A percentile compares a stretch with the other conserved stretches of the same genome.
Evolutionary conservation across 1,140 invertebrate species (phyloP).

Genomic region (Physella acuta): DNA sequence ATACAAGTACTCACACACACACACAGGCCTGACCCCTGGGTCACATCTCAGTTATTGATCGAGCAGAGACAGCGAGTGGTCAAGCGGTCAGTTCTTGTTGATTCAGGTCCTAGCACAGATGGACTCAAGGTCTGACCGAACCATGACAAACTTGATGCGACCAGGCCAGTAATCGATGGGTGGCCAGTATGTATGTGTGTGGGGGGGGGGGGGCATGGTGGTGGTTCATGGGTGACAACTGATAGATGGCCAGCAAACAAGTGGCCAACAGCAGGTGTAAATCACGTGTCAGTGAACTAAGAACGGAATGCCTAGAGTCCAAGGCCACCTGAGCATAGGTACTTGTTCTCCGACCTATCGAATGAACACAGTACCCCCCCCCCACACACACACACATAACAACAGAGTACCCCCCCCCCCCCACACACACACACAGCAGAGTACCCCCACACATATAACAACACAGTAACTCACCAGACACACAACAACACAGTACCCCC

Average conservation of each 20-base stretch:
- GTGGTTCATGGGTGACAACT: no score
- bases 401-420: not conserved
- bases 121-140: no score
- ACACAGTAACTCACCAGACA: no score
- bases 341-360: not conserved
- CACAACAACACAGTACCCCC: no score
- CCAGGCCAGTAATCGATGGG: no score
- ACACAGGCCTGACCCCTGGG: not conserved
- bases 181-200: not conserved
- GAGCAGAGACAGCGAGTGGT: not conserved
- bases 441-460: no score
- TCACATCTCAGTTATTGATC: not conserved
- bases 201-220: no score
- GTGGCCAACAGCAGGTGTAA: no score
- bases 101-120: not conserved
- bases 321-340: not conserved
- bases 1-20: no score
- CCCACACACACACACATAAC: constrained; percentile 11
- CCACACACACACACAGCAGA: constrained; percentile 3
- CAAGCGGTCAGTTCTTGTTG: not conserved
- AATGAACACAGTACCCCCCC: not conserved
- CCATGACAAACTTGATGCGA: no score
- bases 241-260: no score
- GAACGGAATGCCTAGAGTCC: not conserved
- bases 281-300: no score